A percentile compares a stretch with the other conserved stretches of the same genome.
Evolutionary conservation across 2,888 invertebrate species (phyloP).

Genomic region (Argyresthia albistria): DNA sequence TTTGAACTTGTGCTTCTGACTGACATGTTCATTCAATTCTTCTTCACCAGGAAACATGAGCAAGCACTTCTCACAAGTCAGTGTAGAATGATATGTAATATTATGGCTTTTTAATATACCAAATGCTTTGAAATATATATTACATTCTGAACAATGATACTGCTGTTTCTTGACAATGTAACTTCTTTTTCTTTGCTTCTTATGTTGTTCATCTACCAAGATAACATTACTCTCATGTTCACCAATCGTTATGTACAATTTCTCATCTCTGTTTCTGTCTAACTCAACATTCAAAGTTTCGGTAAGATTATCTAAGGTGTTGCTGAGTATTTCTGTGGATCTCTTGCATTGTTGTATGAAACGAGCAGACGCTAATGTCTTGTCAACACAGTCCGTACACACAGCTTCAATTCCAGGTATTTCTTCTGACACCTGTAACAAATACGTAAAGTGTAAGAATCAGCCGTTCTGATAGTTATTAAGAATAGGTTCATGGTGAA

Average conservation of each 20-base stretch:
- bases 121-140: slow-evolving; percentile 21
- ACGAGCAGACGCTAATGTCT: slow-evolving; percentile 24
- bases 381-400: slow-evolving; percentile 39
- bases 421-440: slow-evolving; percentile 36
- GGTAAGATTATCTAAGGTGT: slow-evolving; percentile 31
- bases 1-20: slow-evolving; percentile 22
- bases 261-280: slow-evolving; percentile 20
- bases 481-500: not conserved
- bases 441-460: not conserved
- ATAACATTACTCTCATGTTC: slow-evolving; percentile 31
- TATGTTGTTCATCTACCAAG: slow-evolving; percentile 23
- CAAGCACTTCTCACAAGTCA: slow-evolving; percentile 38
- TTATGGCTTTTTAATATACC: slow-evolving; percentile 33
- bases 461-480: not conserved
- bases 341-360: slow-evolving; percentile 34
- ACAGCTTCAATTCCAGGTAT: slow-evolving; percentile 45
- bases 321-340: slow-evolving; percentile 29
- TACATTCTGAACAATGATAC: slow-evolving; percentile 30
- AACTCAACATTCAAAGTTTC: slow-evolving; percentile 25
- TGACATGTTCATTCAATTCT: slow-evolving; percentile 25
- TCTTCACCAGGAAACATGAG: slow-evolving; percentile 21
- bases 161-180: slow-evolving; percentile 11
- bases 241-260: slow-evolving; percentile 32
- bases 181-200: slow-evolving; percentile 4
- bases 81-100: slow-evolving; percentile 22